These are phyloP conservation scores for Eilema griseolum DNA, from an alignment of 2,888 invertebrate genomes.

Conservation along the genomic window DNA sequence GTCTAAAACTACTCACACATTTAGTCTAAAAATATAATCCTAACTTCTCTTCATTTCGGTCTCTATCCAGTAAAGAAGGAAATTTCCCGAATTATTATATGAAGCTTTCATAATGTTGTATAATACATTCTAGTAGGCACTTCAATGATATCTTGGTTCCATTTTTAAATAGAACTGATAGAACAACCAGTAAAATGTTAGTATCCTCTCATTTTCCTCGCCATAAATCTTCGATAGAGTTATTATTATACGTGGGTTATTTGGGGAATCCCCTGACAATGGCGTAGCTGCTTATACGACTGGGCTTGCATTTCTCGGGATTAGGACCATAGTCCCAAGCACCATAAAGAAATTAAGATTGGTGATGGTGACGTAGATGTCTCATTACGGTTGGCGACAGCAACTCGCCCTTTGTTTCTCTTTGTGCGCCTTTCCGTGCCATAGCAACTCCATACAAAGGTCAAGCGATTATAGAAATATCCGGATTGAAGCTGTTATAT, in stretches of 20 bases:
- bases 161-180: neutral
- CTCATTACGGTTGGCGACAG: neutral
- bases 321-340: neutral
- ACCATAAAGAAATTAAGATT: neutral
- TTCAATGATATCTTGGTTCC: neutral
- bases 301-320: neutral
- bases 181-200: neutral
- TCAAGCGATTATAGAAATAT: neutral
- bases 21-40: too few species aligned
- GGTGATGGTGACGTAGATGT: neutral
- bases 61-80: neutral
- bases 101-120: neutral
- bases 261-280: neutral
- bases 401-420: neutral
- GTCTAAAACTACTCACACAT: too few species aligned
- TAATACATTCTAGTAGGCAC: neutral
- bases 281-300: neutral
- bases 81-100: neutral
- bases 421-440: neutral
- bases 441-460: neutral
- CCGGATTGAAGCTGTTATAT: constrained; percentile 4
- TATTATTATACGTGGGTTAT: neutral
- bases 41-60: neutral
- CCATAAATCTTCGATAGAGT: neutral
- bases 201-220: neutral